Evolutionary conservation across 1,140 invertebrate genomes (phyloP), one percentile per base, ranked within the genome.

Genomic region (Hylaeus volcanicus): DNA sequence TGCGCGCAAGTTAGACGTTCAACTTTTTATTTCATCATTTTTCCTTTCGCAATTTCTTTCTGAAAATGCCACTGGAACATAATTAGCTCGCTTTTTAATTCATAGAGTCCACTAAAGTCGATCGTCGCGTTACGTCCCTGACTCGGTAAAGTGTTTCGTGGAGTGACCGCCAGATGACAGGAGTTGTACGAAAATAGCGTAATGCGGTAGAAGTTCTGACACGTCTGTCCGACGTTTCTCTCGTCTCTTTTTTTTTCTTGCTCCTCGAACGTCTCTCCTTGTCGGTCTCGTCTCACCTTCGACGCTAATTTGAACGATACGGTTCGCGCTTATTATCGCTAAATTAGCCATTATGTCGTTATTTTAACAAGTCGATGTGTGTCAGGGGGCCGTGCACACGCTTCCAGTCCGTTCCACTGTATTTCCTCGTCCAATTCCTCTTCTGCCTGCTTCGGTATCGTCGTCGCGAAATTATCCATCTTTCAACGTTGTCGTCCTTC

Each of bases 361-460:
- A 93, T 93, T 93, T 93, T 93, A 93, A 93, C 93, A 89, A 93
- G 92, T 93, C 90, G 92, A 93, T 93, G 92, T 93, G 89, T 93
- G 93, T 93, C 92, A 93, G 92, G 90, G 92, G 92, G 88, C 89
- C 90, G 89, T 72, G 82, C 73, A 81, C 80, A 81, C 77, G 79
- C 63, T 60, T 79, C 60, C 83, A 85, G 58, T 75, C 14, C 53
- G 66, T 61, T 75, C 63, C 64, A 58, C 65, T 82, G 75, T 82
- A 78, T 81, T 81, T 82, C 75, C 68, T 82, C 80, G 74, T 82
- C 61, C 55, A 65, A 51, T 74, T 53, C 64, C 79, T 76, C 58
- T 73, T 71, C 45, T 60, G 41, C 69, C 48, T 53, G 53, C 48
- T 72, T 64, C 26, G n/a, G 60, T 61, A 61, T 66, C 12, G 45